Evolutionary conservation across 1,140 invertebrate species (phyloP), one percentile per base, ranked within the genome.

Genomic region (Artemia franciscana): DNA sequence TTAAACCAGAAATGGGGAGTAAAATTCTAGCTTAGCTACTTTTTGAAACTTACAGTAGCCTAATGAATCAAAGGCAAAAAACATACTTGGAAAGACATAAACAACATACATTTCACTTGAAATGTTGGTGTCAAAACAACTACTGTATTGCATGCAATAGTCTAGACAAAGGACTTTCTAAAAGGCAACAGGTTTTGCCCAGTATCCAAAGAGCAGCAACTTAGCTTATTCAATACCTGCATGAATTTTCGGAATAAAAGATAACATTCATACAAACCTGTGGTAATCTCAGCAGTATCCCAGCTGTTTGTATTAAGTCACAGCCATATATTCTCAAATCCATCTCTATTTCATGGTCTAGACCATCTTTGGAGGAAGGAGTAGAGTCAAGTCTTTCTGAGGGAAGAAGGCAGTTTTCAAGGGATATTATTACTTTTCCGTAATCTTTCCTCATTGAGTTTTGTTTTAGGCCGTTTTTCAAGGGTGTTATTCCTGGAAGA

Each of bases 231-330:
- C n/a, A n/a, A n/a, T n/a, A n/a, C n/a, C 7, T 61, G 24, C 23
- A 62, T 58, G 27, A 57, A 62, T 39, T 56, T 21, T 56, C n/a
- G 18, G 15, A 59, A 24, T 27, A 56, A 65, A 58, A 66, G 3
- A 28, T 63, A 23, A 12, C 60, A 56, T 21, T 30, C 64, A 24
- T 24, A 66, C 73, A 69, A 69, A 88, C 86, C 82, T 98, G 94
- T 26, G 93, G 93, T 65, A 98, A 75, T 74, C 87, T 87, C 3
- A 98, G 74, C 57, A 99, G 72, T 68, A 97, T 96, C 26, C 95
- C 93, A 26, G 93, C 89, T 0, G 88, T 91, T 76, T 98, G 95
- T 69, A 99, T 98, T 12, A 98, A 78, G 75, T 98, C 94, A 76
- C 95, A 98, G 57, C 94, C 95, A 63, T 96, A 78, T 68, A 96